These are phyloP conservation scores for Chouioia cunea DNA, from an alignment of 2,888 invertebrate genomes.

Conservation along the genomic window DNA sequence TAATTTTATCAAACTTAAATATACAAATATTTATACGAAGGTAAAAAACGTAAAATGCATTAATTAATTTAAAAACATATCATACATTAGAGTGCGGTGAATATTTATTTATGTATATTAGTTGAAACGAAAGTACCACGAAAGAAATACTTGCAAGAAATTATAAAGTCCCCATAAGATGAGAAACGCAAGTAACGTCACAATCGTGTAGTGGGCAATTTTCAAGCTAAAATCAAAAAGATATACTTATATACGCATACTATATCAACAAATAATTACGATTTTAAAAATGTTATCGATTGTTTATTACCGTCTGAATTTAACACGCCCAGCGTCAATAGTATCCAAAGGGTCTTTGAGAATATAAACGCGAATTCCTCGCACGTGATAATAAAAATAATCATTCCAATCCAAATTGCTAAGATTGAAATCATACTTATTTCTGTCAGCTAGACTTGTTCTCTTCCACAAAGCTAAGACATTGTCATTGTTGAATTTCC, in stretches of 20 bases:
- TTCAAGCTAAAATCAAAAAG: conserved; percentile 53
- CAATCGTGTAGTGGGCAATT: conserved; percentile 58
- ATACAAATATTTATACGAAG: too few species aligned
- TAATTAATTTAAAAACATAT: too few species aligned
- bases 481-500: conserved; percentile 77
- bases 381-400: conserved; percentile 75
- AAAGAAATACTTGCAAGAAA: background rate
- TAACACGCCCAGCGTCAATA: conserved; percentile 71
- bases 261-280: background rate
- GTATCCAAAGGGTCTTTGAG: conserved; percentile 82
- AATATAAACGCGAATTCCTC: conserved; percentile 81
- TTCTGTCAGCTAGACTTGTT: conserved; percentile 72
- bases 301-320: conserved; percentile 6
- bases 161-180: conserved; percentile 46
- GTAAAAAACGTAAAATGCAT: too few species aligned
- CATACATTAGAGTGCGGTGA: background rate
- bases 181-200: conserved; percentile 46
- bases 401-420: conserved; percentile 79
- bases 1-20: too few species aligned
- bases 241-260: background rate
- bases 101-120: background rate
- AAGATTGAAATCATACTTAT: conserved; percentile 80
- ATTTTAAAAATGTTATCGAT: background rate
- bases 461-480: conserved; percentile 74
- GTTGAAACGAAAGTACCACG: conserved; percentile 1